phyloP scores from a whole-genome alignment of 2,113 vertebrate species.

The Tupaia chinensis region DNA sequence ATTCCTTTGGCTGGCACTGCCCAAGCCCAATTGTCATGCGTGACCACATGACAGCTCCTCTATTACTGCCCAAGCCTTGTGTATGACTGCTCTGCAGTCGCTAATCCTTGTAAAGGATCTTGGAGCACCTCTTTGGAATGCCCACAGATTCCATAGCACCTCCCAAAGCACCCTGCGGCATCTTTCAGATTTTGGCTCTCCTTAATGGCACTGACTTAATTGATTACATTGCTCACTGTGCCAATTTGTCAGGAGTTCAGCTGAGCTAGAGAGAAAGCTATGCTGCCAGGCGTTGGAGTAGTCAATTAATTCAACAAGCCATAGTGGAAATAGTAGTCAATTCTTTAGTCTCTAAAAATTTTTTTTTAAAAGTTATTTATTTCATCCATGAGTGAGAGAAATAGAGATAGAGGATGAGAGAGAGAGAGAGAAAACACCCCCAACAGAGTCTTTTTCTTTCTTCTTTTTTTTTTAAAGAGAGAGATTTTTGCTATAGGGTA shows the following conservation, averaged over 20 bases:
- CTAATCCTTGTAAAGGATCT: neutral
- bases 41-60: accelerated
- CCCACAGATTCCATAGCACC: neutral
- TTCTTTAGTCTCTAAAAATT: neutral
- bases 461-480: too few species aligned
- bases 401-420: too few species aligned
- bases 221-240: neutral
- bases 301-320: neutral
- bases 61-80: neutral
- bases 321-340: neutral
- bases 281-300: neutral
- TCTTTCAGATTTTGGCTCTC: neutral
- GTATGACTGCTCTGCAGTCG: neutral
- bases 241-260: neutral
- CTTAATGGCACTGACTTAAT: neutral
- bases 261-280: neutral
- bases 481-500: too few species aligned
- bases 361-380: too few species aligned
- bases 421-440: too few species aligned
- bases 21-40: too few species aligned
- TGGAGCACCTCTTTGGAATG: neutral
- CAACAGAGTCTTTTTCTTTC: too few species aligned
- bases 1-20: neutral
- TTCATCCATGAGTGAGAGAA: too few species aligned
- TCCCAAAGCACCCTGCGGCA: neutral